Evolutionary conservation across 2,113 vertebrate genomes (phyloP).

Genomic region (Catagonus wagneri): DNA sequence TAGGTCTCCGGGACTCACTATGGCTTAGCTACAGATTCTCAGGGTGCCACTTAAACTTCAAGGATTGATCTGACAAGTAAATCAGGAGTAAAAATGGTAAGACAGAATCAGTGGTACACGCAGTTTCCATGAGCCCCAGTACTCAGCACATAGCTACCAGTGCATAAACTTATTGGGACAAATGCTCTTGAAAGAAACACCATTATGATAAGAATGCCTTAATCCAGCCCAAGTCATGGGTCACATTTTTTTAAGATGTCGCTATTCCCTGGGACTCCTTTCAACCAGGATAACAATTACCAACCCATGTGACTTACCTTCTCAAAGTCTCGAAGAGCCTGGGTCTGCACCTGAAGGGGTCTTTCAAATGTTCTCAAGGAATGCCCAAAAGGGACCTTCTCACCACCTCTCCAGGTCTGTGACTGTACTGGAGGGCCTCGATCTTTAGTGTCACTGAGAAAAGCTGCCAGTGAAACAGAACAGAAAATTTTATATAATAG

Average conservation of each 20-base stretch:
- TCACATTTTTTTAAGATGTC: background rate
- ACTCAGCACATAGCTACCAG: background rate
- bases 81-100: background rate
- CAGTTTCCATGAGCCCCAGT: background rate
- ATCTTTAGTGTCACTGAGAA: constrained; percentile 84
- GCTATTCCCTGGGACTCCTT: background rate
- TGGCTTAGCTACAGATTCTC: background rate
- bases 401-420: constrained; percentile 76
- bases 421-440: constrained; percentile 71
- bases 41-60: background rate
- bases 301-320: constrained; percentile 88
- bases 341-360: constrained; percentile 88
- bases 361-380: constrained; percentile 90
- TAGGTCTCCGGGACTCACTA: background rate
- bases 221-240: background rate
- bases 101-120: background rate
- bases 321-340: constrained; percentile 94
- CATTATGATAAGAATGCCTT: background rate
- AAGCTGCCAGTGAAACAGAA: constrained; percentile 85
- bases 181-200: background rate
- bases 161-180: background rate
- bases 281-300: background rate
- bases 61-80: constrained; percentile 30
- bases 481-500: background rate
- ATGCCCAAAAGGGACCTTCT: constrained; percentile 82